These are phyloP conservation scores for Pangasius krempfi DNA, from an alignment of 2,797 vertebrate species.

Conservation along the genomic window DNA sequence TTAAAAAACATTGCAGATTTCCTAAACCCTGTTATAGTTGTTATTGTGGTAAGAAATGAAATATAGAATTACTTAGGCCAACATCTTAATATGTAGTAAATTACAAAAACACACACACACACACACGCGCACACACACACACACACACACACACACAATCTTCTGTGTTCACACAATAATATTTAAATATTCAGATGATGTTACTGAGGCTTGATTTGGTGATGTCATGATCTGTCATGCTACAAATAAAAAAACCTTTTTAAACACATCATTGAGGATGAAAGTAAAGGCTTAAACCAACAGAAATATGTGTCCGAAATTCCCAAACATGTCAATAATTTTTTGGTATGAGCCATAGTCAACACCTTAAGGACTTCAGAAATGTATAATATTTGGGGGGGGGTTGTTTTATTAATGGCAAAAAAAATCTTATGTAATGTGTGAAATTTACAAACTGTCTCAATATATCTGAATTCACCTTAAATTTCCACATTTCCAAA, in stretches of 20 bases:
- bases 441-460: not conserved
- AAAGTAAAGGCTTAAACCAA: not conserved
- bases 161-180: not conserved
- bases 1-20: not conserved
- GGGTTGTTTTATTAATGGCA: not conserved
- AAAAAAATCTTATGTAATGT: not conserved
- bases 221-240: not conserved
- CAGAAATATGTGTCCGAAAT: not conserved
- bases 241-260: not conserved
- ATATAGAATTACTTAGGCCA: not conserved
- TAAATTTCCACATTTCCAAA: not conserved
- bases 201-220: not conserved
- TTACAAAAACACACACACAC: not conserved
- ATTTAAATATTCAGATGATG: not conserved
- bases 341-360: not conserved
- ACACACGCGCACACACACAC: not conserved
- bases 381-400: not conserved
- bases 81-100: not conserved
- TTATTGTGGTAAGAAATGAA: not conserved
- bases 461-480: not conserved
- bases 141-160: no score
- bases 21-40: not conserved
- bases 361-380: not conserved
- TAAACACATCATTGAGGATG: not conserved
- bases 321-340: not conserved